Conservation (phyloP, 2,113 vertebrate genomes). For the Ailuropoda melanoleuca region DNA sequence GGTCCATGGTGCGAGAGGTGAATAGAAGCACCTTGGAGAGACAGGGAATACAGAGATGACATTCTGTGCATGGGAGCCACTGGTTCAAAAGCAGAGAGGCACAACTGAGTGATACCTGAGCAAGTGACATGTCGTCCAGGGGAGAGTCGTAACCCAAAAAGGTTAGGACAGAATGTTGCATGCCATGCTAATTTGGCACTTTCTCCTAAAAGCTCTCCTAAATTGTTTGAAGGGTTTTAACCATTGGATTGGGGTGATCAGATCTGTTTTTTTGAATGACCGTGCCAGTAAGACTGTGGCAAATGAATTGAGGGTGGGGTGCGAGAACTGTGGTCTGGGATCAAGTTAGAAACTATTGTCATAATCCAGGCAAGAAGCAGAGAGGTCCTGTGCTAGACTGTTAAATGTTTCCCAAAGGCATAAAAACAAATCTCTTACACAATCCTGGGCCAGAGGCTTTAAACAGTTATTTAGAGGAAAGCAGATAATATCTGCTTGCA, state of each 20-base stretch:
- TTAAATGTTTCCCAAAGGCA: constrained; percentile 58
- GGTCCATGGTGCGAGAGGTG: neutral
- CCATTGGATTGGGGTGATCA: neutral
- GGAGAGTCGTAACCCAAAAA: neutral
- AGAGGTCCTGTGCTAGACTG: neutral
- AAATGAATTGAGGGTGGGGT: neutral
- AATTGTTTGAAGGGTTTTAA: neutral
- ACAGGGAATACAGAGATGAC: neutral
- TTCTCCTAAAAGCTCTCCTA: neutral
- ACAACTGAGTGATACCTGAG: neutral
- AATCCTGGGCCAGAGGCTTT: constrained; percentile 50
- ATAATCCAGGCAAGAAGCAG: neutral
- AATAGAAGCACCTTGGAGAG: neutral
- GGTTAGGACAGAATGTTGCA: neutral
- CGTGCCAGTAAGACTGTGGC: neutral
- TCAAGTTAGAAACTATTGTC: constrained; percentile 13
- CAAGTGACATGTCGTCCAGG: accelerated
- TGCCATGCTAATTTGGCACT: neutral
- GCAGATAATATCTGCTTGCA: constrained; percentile 24
- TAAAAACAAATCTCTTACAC: constrained; percentile 52
- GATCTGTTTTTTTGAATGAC: neutral
- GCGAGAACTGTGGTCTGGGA: neutral
- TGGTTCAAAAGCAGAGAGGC: neutral
- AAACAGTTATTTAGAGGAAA: constrained; percentile 41
- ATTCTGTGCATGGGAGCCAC: neutral